Evolutionary conservation across 1,140 invertebrate genomes (phyloP).

Genomic region (Eueides isabella): DNA sequence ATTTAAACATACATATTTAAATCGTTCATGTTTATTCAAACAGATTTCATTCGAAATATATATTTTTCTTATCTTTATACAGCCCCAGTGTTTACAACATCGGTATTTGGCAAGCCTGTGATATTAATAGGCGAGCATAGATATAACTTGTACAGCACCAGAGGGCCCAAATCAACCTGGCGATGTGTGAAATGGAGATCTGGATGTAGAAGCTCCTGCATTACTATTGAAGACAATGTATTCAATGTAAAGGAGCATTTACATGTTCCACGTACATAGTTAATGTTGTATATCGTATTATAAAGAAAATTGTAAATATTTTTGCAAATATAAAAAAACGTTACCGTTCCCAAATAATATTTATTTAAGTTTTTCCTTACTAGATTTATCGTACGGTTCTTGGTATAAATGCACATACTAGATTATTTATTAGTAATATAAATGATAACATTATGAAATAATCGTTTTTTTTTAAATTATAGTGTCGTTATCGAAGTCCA

Average conservation of each 20-base stretch:
- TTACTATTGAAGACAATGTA: constrained; percentile 34
- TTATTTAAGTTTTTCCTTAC: too few relatives aligned
- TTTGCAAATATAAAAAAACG: neutral
- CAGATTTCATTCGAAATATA: neutral
- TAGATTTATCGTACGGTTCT: too few relatives aligned
- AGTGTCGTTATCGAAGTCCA: constrained; percentile 26
- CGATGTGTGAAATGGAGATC: constrained; percentile 44
- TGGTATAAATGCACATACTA: neutral
- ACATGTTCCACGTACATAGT: neutral
- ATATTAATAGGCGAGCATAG: constrained; percentile 35
- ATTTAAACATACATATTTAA: neutral
- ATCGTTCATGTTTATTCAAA: neutral
- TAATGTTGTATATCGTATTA: neutral
- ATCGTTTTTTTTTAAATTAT: constrained; percentile 10
- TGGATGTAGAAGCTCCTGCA: constrained; percentile 34
- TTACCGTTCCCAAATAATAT: neutral
- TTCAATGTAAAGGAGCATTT: constrained; percentile 30
- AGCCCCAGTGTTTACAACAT: constrained; percentile 33
- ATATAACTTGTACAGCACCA: constrained; percentile 39
- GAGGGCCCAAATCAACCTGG: constrained; percentile 35
- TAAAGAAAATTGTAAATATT: neutral
- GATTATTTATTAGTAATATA: neutral
- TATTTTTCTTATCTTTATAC: neutral
- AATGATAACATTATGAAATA: neutral
- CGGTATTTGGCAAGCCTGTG: constrained; percentile 43